Percentiles rank a stretch among this genome's conserved stretches.
phyloP scores from a whole-genome alignment of 2,888 invertebrate genomes.

The Protodeltote pygarga region DNA sequence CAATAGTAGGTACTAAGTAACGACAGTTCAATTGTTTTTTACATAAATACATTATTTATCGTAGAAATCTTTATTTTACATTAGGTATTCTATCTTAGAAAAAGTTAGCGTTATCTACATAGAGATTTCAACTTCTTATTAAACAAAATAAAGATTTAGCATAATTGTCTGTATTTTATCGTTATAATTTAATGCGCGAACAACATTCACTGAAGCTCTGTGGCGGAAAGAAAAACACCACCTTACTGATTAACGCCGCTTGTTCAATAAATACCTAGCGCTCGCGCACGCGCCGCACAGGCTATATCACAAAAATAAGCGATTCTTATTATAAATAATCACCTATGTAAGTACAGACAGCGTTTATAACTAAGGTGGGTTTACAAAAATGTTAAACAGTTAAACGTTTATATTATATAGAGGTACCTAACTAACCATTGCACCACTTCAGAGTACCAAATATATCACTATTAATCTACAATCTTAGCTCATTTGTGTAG shows the following conservation, averaged over 20 bases:
- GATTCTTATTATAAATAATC: constrained; percentile 16
- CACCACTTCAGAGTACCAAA: constrained; percentile 78
- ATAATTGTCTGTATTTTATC: constrained; percentile 40
- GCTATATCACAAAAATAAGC: background rate
- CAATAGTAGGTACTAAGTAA: constrained; percentile 61
- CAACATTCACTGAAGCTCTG: constrained; percentile 76
- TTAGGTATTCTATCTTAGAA: constrained; percentile 63
- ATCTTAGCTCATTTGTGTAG: constrained; percentile 59
- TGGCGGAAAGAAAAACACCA: constrained; percentile 60
- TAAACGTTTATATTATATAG: constrained; percentile 66
- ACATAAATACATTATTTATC: constrained; percentile 81
- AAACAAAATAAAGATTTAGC: constrained; percentile 46
- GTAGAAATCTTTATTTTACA: constrained; percentile 76
- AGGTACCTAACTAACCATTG: constrained; percentile 78
- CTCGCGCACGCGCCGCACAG: background rate
- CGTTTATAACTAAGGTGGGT: constrained; percentile 26
- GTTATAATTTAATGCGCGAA: constrained; percentile 56
- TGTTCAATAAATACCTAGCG: background rate
- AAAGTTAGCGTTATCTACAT: constrained; percentile 57
- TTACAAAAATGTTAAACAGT: constrained; percentile 60
- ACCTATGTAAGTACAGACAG: constrained; percentile 8
- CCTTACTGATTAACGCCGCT: constrained; percentile 44
- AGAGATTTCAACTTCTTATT: constrained; percentile 45
- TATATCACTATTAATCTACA: constrained; percentile 66
- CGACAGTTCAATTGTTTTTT: constrained; percentile 69